These are phyloP conservation scores for Diachasmimorpha longicaudata DNA, from an alignment of 1,140 invertebrate species.

Conservation along the genomic window DNA sequence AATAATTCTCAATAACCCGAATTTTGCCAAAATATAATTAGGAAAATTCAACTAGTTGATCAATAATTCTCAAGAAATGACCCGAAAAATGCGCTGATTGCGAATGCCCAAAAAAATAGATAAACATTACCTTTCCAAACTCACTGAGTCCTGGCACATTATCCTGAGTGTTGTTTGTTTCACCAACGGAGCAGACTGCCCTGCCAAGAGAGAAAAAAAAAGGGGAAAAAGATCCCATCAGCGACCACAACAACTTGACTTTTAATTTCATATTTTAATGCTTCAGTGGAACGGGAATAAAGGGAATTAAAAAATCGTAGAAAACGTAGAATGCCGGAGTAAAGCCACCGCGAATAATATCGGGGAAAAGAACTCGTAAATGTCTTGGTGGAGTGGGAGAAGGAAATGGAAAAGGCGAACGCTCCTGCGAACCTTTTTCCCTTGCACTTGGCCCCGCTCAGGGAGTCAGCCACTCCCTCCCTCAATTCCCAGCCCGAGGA, in stretches of 20 bases:
- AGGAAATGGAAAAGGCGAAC: constrained; percentile 11
- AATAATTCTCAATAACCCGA: too few relatives aligned
- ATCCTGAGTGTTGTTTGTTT: constrained; percentile 59
- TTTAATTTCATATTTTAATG: neutral
- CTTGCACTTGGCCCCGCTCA: too few relatives aligned
- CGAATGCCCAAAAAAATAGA: neutral
- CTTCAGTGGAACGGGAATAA: neutral
- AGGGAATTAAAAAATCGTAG: neutral
- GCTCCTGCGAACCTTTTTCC: neutral
- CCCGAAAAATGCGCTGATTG: too few relatives aligned
- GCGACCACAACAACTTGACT: constrained; percentile 24
- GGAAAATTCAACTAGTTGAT: too few relatives aligned
- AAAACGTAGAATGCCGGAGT: too few relatives aligned
- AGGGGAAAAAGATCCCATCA: constrained; percentile 42
- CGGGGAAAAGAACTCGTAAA: constrained; percentile 15
- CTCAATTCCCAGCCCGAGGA: neutral
- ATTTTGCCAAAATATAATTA: too few relatives aligned
- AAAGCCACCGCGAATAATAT: neutral
- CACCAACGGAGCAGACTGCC: constrained; percentile 63
- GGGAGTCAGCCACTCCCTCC: neutral
- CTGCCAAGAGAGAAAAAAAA: constrained; percentile 54
- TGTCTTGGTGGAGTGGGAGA: neutral
- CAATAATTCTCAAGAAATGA: too few relatives aligned
- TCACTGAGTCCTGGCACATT: constrained; percentile 60
- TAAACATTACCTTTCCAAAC: constrained; percentile 60